Evolutionary conservation across 2,888 invertebrate species (phyloP).

Genomic region (Baronia brevicornis): DNA sequence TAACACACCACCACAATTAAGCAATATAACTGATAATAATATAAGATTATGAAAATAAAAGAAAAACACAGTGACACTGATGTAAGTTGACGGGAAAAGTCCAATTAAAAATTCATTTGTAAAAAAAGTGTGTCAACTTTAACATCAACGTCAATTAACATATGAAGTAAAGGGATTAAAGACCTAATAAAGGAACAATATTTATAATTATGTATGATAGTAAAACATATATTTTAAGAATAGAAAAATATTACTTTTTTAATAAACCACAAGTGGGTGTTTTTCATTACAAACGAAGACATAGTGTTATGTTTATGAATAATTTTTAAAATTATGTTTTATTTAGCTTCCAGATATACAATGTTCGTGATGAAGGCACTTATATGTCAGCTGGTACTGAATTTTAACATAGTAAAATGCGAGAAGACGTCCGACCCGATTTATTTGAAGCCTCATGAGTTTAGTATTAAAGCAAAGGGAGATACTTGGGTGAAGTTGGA

Average conservation of each 20-base stretch:
- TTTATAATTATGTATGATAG: not conserved
- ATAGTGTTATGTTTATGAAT: not conserved
- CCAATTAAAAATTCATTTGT: too few species aligned
- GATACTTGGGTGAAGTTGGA: conserved; percentile 45
- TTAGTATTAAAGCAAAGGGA: conserved; percentile 35
- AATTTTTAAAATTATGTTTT: not conserved
- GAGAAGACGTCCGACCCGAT: conserved; percentile 51
- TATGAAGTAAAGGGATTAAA: too few species aligned
- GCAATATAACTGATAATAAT: too few species aligned
- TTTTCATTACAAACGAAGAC: too few species aligned
- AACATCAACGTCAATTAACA: too few species aligned
- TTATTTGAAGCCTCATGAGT: conserved; percentile 28
- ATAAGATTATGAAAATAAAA: too few species aligned
- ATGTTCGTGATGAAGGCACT: conserved; percentile 51
- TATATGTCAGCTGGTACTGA: conserved; percentile 39
- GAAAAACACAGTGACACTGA: too few species aligned
- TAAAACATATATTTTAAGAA: not conserved
- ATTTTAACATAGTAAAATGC: conserved; percentile 45
- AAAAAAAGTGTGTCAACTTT: too few species aligned
- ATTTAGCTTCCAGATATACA: conserved; percentile 54
- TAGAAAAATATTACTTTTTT: too few species aligned
- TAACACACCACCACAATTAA: too few species aligned
- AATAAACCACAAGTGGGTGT: too few species aligned
- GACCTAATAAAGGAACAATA: not conserved
- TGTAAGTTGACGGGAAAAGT: too few species aligned